A percentile compares a stretch with the other conserved stretches of the same genome.
Evolutionary conservation across 2,113 vertebrate genomes (phyloP).

Genomic region (Stegostoma tigrinum): DNA sequence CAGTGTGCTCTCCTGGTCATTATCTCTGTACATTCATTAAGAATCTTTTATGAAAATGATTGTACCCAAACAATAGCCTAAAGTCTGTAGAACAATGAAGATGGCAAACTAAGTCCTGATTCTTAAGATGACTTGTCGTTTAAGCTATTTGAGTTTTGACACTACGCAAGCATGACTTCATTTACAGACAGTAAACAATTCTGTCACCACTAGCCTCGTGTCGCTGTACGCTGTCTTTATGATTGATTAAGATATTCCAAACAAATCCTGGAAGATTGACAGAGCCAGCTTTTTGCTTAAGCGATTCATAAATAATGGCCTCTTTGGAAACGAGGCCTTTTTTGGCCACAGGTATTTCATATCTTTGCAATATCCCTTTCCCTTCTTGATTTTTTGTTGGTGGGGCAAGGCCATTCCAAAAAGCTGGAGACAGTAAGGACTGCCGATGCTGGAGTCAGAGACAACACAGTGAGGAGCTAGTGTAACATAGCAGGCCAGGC

Average conservation of each 20-base stretch:
- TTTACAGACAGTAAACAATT: background rate
- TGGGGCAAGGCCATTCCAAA: background rate
- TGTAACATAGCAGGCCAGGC: too few species aligned
- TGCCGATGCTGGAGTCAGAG: background rate
- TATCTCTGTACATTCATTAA: background rate
- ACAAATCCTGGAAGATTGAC: background rate
- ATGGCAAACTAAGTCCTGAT: background rate
- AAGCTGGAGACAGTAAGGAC: too few species aligned
- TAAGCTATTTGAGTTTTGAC: background rate
- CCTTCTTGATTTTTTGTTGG: background rate
- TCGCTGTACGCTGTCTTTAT: background rate
- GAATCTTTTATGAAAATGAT: background rate
- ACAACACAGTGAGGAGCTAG: too few species aligned
- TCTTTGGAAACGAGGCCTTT: background rate
- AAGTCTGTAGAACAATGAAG: background rate
- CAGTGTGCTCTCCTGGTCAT: background rate
- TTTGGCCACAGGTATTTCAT: background rate
- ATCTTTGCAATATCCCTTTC: background rate
- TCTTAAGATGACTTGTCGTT: background rate
- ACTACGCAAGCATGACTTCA: background rate
- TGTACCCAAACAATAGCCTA: background rate
- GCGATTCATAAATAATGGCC: background rate
- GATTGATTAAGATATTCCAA: background rate
- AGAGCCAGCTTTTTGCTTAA: background rate
- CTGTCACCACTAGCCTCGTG: background rate